Evolutionary conservation across 2,888 invertebrate genomes (phyloP), one percentile per base, ranked within the genome.

Genomic region (Cetonia aurata): DNA sequence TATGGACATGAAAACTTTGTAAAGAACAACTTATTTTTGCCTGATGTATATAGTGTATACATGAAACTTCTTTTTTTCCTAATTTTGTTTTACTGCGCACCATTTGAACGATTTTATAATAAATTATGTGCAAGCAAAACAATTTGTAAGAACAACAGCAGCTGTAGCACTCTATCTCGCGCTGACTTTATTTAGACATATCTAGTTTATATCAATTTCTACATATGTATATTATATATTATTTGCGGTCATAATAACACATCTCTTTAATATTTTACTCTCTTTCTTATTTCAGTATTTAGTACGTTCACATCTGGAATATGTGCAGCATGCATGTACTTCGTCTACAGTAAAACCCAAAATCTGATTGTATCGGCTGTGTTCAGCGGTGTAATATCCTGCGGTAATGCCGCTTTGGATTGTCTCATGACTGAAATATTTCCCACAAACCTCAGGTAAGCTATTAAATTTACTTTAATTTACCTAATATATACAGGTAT

Each of bases 351-450:
- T 86, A 94, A 94, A 84, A 88, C 90, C 55, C 93, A 94, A 83
- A 95, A 95, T 85, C 87, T 95, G 75, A 88, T 93, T 69, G 94
- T 95, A 56, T 93, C 94, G 79, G 94, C 95, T 71, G 88, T 94
- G 79, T 95, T 95, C 86, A 94, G 94, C 82, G 93, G 94, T 65
- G 94, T 95, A 71, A 95, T 95, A 77, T 94, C 94, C 69, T 95
- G 94, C 83, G 95, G 95, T 74, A 95, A 95, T 85, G 95, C 95
- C 67, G 94, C 96, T 3, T 88, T 96, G 74, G 96, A 96, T 86
- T 96, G 96, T 82, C 89, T 97, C 77, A 94, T 95, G 81, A 95
- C 96, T 31, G 97, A 97, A 87, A 93, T 96, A 73, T 96, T 96
- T 84, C 96, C 96, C 42, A 96, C 96, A 53, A 92, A 94, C 85